Conservation (phyloP, 2,113 vertebrate genomes). For the Syrmaticus mikado region DNA sequence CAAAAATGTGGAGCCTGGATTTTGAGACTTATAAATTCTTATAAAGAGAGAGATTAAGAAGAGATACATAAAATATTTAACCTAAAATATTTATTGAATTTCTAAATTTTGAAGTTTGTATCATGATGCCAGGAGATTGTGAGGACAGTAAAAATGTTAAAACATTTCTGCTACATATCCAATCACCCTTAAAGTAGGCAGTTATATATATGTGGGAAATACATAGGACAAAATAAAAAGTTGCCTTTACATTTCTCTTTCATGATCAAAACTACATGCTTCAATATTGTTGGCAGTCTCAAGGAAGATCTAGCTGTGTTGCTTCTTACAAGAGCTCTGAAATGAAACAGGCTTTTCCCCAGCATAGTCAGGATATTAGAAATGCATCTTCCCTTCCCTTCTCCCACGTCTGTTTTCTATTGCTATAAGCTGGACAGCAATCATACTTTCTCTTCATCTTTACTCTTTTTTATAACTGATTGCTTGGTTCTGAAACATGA, state of each 20-base stretch:
- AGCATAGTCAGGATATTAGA: not conserved
- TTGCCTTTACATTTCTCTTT: slow-evolving; percentile 43
- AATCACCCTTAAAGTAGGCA: not conserved
- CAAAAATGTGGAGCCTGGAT: not conserved
- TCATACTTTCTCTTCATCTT: not conserved
- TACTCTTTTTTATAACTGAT: not conserved
- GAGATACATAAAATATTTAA: not conserved
- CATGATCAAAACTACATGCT: not conserved
- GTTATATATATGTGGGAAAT: slow-evolving; percentile 2
- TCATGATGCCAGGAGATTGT: not conserved
- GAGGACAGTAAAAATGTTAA: not conserved
- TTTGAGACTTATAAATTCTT: not conserved
- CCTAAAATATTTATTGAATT: not conserved
- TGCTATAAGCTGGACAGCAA: not conserved
- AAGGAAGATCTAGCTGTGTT: not conserved
- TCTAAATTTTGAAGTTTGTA: not conserved
- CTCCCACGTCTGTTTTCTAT: not conserved
- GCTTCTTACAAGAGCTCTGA: not conserved
- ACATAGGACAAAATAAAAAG: not conserved
- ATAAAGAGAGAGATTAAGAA: not conserved
- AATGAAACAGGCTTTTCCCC: slow-evolving; percentile 1
- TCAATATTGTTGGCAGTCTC: not conserved
- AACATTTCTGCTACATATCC: not conserved
- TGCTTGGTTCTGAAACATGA: not conserved
- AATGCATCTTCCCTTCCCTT: not conserved